Percentiles rank a stretch among this genome's conserved stretches.
These are phyloP conservation scores for Chloebia gouldiae DNA, from an alignment of 2,113 vertebrate genomes.

Conservation along the genomic window DNA sequence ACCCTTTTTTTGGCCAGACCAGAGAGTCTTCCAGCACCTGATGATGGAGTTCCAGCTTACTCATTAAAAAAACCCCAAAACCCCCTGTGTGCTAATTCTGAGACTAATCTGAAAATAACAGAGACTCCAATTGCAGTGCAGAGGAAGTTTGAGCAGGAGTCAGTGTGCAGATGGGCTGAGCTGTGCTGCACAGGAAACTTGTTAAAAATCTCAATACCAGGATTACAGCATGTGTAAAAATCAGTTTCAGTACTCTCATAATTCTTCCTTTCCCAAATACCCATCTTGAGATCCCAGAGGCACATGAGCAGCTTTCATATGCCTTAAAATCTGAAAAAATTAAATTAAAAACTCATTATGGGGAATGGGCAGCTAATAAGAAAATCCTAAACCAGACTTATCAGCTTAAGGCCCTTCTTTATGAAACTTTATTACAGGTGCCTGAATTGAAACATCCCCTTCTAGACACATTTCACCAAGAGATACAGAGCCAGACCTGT, in stretches of 20 bases:
- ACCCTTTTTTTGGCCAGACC: background rate
- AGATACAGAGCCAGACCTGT: background rate
- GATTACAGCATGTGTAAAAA: background rate
- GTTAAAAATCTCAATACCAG: background rate
- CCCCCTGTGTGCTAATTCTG: background rate
- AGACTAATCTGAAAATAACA: background rate
- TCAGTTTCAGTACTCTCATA: background rate
- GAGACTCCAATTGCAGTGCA: background rate
- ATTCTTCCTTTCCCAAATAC: background rate
- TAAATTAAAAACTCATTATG: slow-evolving; percentile 54
- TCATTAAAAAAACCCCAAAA: background rate
- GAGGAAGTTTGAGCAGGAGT: background rate
- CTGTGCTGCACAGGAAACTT: background rate
- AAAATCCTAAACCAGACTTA: slow-evolving; percentile 39
- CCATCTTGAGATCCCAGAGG: background rate
- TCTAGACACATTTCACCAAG: background rate
- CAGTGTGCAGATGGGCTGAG: background rate
- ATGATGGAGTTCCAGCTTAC: background rate
- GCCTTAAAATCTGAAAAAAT: slow-evolving; percentile 26
- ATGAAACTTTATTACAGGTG: slow-evolving; percentile 19
- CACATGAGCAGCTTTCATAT: background rate
- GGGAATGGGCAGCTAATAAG: slow-evolving; percentile 22
- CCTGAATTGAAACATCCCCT: slow-evolving; percentile 10
- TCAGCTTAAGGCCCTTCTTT: slow-evolving; percentile 14
- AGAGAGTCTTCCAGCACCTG: background rate